These are phyloP conservation scores for Deroplatys truncata DNA, from an alignment of 2,888 invertebrate species.

Conservation along the genomic window DNA sequence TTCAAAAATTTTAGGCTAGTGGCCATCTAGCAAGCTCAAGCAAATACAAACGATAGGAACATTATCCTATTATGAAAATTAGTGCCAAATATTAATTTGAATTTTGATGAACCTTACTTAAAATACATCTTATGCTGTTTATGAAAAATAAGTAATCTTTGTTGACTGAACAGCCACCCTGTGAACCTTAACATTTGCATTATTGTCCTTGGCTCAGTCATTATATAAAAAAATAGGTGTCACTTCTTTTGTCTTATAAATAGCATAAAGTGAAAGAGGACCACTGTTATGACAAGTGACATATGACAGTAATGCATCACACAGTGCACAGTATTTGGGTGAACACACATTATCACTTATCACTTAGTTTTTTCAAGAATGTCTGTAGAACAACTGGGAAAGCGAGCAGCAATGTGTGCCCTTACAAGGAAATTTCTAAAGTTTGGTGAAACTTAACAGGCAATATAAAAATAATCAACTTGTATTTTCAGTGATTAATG, in stretches of 20 bases:
- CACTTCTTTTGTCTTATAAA: not conserved
- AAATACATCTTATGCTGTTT: not conserved
- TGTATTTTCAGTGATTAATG: not conserved
- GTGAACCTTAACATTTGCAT: not conserved
- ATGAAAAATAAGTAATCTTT: not conserved
- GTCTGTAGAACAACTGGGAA: not conserved
- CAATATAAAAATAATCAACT: slow-evolving; percentile 2
- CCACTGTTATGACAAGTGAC: not conserved
- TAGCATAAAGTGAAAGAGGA: not conserved
- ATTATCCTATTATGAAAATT: not conserved
- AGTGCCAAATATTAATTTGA: not conserved
- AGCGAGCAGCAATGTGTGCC: not conserved
- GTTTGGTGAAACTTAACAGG: slow-evolving; percentile 4
- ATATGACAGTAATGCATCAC: not conserved
- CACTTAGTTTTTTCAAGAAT: not conserved
- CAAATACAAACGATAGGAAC: not conserved
- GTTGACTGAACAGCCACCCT: not conserved
- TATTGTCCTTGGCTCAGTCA: not conserved
- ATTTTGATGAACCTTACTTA: not conserved
- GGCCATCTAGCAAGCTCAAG: not conserved
- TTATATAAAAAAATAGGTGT: not conserved
- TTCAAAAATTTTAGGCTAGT: not conserved
- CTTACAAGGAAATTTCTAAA: not conserved
- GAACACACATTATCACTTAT: not conserved
- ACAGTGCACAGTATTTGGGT: not conserved